phyloP scores from a whole-genome alignment of 1,140 invertebrate species.

The Cotesia chilonis region DNA sequence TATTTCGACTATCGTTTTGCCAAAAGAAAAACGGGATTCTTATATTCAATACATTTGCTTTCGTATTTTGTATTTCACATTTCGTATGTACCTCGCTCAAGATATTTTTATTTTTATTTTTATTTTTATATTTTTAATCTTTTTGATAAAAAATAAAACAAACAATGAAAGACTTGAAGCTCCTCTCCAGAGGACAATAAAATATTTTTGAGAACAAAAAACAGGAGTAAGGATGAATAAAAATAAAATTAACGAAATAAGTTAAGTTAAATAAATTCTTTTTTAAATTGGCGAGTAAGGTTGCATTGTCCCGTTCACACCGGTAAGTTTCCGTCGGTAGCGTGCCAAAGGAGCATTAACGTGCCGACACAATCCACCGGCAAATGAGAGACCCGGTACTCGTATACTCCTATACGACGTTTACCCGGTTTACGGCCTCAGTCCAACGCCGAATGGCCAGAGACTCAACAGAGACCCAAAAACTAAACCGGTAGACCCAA shows the following conservation, averaged over 20 bases:
- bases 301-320: conserved; percentile 57
- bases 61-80: conserved; percentile 2
- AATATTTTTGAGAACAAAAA: conserved; percentile 1
- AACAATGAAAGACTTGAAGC: neutral
- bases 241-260: conserved; percentile 11
- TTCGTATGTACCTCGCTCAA: neutral
- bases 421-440: conserved; percentile 30
- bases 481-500: too few species aligned
- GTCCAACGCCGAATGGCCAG: conserved; percentile 52
- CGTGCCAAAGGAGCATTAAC: conserved; percentile 62
- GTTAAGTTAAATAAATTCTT: conserved; percentile 41
- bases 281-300: conserved; percentile 32
- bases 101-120: neutral
- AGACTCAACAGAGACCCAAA: too few species aligned
- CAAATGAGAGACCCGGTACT: conserved; percentile 55
- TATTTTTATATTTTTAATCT: conserved; percentile 4
- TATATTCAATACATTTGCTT: conserved; percentile 23
- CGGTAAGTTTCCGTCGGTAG: conserved; percentile 55
- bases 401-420: too few species aligned
- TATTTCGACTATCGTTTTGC: conserved; percentile 26
- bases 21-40: conserved; percentile 33
- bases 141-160: neutral
- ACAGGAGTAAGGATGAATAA: conserved; percentile 37
- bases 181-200: too few species aligned
- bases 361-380: conserved; percentile 60